Evolutionary conservation across 2,797 vertebrate genomes (phyloP), one percentile per base, ranked within the genome.

Genomic region (Orientallactaga sibirica): DNA sequence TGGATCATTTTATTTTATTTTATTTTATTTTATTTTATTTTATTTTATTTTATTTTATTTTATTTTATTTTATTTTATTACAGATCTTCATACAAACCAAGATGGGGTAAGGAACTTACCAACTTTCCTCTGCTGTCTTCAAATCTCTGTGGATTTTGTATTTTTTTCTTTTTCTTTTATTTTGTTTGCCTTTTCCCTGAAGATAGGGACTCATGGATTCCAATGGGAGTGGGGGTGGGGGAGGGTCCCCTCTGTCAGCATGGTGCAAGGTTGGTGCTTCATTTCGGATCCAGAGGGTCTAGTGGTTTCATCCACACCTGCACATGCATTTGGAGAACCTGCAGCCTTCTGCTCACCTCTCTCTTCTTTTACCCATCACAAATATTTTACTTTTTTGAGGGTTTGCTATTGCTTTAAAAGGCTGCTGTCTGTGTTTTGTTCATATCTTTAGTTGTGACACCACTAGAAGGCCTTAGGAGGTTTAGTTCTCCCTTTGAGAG

Each of bases 261-360:
- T 20, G 7, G 41, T 61, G 33, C 52, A 9, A 1, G 0, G 4
- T 33, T 41, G 8, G 14, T 2, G 33, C 6, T 48, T 48, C 11
- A 2, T 64, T 62, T 48, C n/a, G 62, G 74, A 11, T 6, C 33
- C 37, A 43, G 20, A 77, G 37, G 12, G 27, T 29, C 7, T 12
- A 7, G 1, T 66, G 16, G 14, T 4, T 41, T 74, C 29, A 55
- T 68, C 68, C 70, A 48, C 33, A 33, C 11, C 24, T 6, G 5
- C 2, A 1, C 2, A 12, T 0, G 6, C n/a, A 7, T 55, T 41
- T 12, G 11, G 18, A 24, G 7, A 7, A 20, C 1, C 64, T 58
- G 84, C 64, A 33, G 24, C 43, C 14, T 66, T 20, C 4, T 15
- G 37, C 14, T 87, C 73, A 52, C 10, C 9, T 37, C 25, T 58